Conservation (phyloP, 2,797 vertebrate species). For the Xerus rutilus region DNA sequence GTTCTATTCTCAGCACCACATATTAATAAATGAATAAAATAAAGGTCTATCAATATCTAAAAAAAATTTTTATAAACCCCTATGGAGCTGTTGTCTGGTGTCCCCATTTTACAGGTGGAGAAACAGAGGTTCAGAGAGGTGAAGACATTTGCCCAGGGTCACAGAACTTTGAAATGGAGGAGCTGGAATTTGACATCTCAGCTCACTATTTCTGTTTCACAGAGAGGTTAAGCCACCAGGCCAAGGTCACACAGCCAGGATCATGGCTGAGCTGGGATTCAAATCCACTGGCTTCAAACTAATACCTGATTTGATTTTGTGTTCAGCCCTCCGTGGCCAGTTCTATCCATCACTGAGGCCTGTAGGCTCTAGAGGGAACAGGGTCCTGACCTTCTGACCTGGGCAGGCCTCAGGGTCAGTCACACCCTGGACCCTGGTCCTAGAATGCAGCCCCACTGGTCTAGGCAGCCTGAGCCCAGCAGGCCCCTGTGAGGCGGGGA, state of each 20-base stretch:
- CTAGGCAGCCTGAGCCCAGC: not conserved
- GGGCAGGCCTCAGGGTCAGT: not conserved
- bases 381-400: conserved; percentile 68
- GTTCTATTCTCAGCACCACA: too few species aligned
- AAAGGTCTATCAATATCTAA: too few species aligned
- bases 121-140: not conserved
- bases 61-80: not conserved
- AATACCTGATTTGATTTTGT: not conserved
- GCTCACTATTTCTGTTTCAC: not conserved
- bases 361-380: not conserved
- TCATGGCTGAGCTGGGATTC: not conserved
- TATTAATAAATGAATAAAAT: too few species aligned
- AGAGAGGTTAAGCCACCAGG: not conserved
- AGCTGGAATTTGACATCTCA: not conserved
- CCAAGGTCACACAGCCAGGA: not conserved
- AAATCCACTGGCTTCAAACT: not conserved
- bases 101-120: not conserved
- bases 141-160: not conserved
- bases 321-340: not conserved
- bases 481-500: not conserved
- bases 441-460: conserved; percentile 77
- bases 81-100: not conserved
- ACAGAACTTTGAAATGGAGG: not conserved
- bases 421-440: not conserved
- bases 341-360: not conserved